phyloP scores from a whole-genome alignment of 2,113 vertebrate genomes.

The Cervus canadensis region DNA sequence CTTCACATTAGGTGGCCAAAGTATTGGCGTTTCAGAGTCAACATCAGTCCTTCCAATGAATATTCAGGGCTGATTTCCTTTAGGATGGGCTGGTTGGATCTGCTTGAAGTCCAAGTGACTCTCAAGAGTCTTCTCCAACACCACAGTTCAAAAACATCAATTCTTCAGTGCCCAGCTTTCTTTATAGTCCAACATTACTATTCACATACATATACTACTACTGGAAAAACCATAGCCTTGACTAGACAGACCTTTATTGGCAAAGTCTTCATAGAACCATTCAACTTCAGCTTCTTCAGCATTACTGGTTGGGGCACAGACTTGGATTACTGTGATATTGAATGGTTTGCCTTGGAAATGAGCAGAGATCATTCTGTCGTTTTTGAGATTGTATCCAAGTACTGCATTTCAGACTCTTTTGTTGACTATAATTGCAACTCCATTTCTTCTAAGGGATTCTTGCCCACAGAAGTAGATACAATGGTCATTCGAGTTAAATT shows the following conservation, averaged over 20 bases:
- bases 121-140: background rate
- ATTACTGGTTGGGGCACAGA: background rate
- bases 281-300: background rate
- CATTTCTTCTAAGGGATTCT: too few species aligned
- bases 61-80: background rate
- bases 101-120: background rate
- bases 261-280: background rate
- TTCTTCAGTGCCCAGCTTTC: accelerated
- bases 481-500: too few species aligned
- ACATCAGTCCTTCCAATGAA: background rate
- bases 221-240: background rate
- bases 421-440: too few species aligned
- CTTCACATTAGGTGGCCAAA: background rate
- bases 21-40: background rate
- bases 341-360: background rate
- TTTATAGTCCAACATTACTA: background rate
- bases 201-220: background rate
- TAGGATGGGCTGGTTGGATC: background rate
- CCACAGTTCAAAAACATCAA: background rate
- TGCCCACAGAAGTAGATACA: too few species aligned
- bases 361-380: background rate
- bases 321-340: background rate
- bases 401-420: too few species aligned
- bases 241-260: background rate
- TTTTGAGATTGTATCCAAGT: background rate